A percentile compares a stretch with the other conserved stretches of the same genome.
Conservation (phyloP, 2,113 vertebrate species). For the Shinisaurus crocodilurus region DNA sequence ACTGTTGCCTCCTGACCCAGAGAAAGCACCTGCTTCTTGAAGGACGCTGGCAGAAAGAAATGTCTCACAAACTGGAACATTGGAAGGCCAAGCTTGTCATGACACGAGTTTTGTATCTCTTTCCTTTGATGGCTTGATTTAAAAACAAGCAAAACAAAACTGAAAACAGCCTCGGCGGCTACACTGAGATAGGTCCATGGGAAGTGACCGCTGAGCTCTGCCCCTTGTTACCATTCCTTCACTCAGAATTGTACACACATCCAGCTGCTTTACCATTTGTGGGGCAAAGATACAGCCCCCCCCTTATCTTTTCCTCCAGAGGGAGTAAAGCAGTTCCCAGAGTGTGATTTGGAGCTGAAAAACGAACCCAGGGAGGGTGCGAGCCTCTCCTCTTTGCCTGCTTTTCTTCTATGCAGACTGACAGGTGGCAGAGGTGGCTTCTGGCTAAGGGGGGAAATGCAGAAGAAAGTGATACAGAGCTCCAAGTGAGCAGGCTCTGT, state of each 20-base stretch:
- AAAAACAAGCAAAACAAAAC: not conserved
- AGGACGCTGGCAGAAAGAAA: not conserved
- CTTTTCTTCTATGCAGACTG: too few relatives aligned
- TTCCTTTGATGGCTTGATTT: not conserved
- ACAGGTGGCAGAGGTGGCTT: too few relatives aligned
- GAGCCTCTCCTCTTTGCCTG: too few relatives aligned
- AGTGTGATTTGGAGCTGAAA: too few relatives aligned
- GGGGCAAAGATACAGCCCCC: not conserved
- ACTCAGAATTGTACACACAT: too few relatives aligned
- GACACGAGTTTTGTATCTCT: not conserved
- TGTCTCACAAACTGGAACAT: not conserved
- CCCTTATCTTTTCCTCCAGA: not conserved
- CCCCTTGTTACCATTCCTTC: too few relatives aligned
- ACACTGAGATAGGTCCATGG: not conserved
- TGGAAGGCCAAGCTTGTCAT: not conserved
- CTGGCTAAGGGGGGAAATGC: too few relatives aligned
- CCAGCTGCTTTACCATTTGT: not conserved
- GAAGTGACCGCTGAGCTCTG: not conserved
- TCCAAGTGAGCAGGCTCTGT: too few relatives aligned
- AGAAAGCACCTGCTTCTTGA: not conserved
- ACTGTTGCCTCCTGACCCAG: too few relatives aligned
- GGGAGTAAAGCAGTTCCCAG: not conserved
- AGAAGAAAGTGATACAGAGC: too few relatives aligned
- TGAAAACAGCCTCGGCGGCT: too few relatives aligned
- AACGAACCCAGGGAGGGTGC: too few relatives aligned